Evolutionary conservation across 2,113 vertebrate genomes (phyloP).

Genomic region (Oreochromis spilurus): DNA sequence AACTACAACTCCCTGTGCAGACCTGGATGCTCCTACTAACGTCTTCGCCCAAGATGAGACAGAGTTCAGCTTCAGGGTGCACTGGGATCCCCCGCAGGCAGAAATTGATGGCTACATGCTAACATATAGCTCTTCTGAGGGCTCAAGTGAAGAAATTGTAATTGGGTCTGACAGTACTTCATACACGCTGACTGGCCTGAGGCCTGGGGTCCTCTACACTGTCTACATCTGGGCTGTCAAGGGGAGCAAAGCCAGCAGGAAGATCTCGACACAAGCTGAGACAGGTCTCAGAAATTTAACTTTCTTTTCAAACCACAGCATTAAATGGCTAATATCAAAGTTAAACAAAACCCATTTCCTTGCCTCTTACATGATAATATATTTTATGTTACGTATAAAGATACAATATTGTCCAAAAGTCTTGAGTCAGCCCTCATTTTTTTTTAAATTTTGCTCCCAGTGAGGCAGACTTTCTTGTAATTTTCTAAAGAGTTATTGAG

Average conservation of each 20-base stretch:
- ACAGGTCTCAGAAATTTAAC: slow-evolving; percentile 66
- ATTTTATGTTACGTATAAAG: background rate
- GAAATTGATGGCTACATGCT: slow-evolving; percentile 75
- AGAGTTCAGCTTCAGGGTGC: slow-evolving; percentile 66
- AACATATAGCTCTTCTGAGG: slow-evolving; percentile 70
- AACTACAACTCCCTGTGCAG: slow-evolving; percentile 39
- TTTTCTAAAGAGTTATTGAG: background rate
- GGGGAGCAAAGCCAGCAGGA: slow-evolving; percentile 68
- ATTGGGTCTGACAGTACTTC: slow-evolving; percentile 56
- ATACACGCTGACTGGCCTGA: slow-evolving; percentile 66
- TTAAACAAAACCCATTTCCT: background rate
- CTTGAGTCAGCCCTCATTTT: background rate
- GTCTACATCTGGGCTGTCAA: slow-evolving; percentile 76
- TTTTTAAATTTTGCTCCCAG: background rate
- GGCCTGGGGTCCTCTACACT: slow-evolving; percentile 72
- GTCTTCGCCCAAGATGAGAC: slow-evolving; percentile 49
- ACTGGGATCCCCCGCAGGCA: slow-evolving; percentile 70
- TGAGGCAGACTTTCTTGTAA: background rate
- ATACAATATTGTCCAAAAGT: background rate
- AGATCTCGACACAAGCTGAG: slow-evolving; percentile 52
- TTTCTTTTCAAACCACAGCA: background rate
- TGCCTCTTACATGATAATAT: background rate
- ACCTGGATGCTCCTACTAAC: slow-evolving; percentile 54
- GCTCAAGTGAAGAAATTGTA: slow-evolving; percentile 59
- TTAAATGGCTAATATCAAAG: background rate